Evolutionary conservation across 2,797 vertebrate genomes (phyloP).

Genomic region (Luscinia luscinia): DNA sequence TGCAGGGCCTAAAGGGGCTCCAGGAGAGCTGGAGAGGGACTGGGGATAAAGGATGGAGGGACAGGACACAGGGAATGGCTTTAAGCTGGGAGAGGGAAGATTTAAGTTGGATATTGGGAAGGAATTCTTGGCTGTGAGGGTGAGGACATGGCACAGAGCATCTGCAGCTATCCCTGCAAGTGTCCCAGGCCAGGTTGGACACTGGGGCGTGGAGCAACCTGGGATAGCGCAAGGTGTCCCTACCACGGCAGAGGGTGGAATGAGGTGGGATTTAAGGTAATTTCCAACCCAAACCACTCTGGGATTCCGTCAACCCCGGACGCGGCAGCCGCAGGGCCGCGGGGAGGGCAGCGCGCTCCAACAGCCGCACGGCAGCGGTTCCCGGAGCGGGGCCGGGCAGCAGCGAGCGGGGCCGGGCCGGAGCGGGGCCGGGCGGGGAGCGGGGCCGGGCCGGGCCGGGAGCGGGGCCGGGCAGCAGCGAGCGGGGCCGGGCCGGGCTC

Average conservation of each 20-base stretch:
- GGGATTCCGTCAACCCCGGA: neutral
- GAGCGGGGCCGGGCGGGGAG: too few species aligned
- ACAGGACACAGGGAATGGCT: neutral
- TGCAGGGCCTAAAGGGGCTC: neutral
- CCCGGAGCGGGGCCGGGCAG: too few species aligned
- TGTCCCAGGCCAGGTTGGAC: accelerated
- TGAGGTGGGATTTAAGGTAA: neutral
- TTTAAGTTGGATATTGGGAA: neutral
- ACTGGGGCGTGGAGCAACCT: neutral
- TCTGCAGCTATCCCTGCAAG: neutral
- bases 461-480: neutral
- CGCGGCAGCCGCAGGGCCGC: neutral
- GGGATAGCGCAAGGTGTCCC: accelerated
- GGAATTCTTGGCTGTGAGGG: neutral
- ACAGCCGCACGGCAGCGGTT: neutral
- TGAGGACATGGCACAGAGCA: neutral
- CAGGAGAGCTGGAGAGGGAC: neutral
- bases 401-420: neutral
- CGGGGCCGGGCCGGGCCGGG: neutral
- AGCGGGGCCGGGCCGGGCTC: neutral
- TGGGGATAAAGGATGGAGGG: neutral
- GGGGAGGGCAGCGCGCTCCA: neutral
- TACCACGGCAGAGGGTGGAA: neutral
- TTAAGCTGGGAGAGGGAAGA: too few species aligned
- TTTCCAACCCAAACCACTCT: neutral